A percentile compares a stretch with the other conserved stretches of the same genome.
These are phyloP conservation scores for Lanius collurio DNA, from an alignment of 2,113 vertebrate genomes.

Conservation along the genomic window DNA sequence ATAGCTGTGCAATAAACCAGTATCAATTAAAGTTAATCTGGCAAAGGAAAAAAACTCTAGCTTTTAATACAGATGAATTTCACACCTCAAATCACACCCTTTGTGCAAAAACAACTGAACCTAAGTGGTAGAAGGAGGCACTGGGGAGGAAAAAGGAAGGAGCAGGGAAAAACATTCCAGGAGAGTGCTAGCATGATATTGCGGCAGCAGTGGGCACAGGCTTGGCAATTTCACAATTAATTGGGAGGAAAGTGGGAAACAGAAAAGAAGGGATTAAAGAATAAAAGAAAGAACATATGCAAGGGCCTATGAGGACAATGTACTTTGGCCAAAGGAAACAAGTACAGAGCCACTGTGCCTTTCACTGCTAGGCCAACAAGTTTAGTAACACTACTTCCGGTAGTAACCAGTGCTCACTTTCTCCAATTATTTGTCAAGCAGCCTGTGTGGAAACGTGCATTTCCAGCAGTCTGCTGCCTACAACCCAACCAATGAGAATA, in stretches of 20 bases:
- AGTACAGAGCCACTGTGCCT: not conserved
- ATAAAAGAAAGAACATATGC: not conserved
- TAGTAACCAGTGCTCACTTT: not conserved
- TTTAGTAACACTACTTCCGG: not conserved
- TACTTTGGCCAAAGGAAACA: not conserved
- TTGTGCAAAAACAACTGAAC: not conserved
- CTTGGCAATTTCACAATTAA: not conserved
- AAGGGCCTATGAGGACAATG: not conserved
- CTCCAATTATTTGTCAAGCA: not conserved
- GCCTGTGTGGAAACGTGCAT: not conserved
- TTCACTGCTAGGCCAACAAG: not conserved
- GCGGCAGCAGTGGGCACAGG: not conserved
- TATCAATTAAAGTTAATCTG: not conserved
- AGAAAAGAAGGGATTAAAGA: not conserved
- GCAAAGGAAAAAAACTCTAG: not conserved
- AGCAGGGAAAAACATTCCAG: not conserved
- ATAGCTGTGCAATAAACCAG: not conserved
- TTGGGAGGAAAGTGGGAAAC: not conserved
- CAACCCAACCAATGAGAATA: not conserved
- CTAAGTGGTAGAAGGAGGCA: not conserved
- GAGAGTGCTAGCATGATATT: not conserved
- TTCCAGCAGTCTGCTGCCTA: not conserved
- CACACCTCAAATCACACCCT: not conserved
- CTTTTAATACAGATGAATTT: not conserved
- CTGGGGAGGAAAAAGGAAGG: not conserved